These are phyloP conservation scores for Metallyticus violacea DNA, from an alignment of 2,888 invertebrate species.

Conservation along the genomic window DNA sequence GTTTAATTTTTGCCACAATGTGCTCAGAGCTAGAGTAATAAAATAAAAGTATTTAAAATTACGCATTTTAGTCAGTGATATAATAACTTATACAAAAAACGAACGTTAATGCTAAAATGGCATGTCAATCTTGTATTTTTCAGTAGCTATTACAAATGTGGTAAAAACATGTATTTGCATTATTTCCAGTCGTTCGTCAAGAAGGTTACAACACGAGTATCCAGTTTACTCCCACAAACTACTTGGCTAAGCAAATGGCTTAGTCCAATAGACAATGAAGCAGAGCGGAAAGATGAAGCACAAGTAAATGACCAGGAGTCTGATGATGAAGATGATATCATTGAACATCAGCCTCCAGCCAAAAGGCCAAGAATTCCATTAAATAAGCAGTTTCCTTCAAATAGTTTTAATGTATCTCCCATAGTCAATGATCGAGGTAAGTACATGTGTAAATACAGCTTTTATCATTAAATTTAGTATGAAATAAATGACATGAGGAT, in stretches of 20 bases:
- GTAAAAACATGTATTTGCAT: conserved; percentile 14
- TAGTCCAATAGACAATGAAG: conserved; percentile 15
- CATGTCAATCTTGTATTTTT: not conserved
- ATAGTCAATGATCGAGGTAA: conserved; percentile 6
- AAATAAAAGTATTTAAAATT: too few species aligned
- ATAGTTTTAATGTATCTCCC: conserved; percentile 15
- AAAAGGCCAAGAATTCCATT: conserved; percentile 29
- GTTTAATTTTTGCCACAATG: not conserved
- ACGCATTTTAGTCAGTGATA: not conserved
- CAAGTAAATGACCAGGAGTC: conserved; percentile 8
- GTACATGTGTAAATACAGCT: not conserved
- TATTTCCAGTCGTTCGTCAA: conserved; percentile 65
- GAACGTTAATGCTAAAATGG: not conserved
- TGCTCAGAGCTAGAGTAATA: not conserved
- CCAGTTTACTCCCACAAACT: conserved; percentile 60
- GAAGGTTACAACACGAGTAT: conserved; percentile 63
- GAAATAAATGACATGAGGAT: too few species aligned
- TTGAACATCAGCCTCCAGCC: not conserved
- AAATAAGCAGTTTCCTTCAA: conserved; percentile 21
- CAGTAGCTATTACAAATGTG: not conserved
- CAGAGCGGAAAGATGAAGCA: not conserved
- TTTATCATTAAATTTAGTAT: too few species aligned
- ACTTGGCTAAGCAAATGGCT: conserved; percentile 43
- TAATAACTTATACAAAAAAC: not conserved
- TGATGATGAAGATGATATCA: conserved; percentile 21